Percentiles rank a stretch among this genome's conserved stretches.
Conservation (phyloP, 2,113 vertebrate species). For the Salvelinus namaycush region DNA sequence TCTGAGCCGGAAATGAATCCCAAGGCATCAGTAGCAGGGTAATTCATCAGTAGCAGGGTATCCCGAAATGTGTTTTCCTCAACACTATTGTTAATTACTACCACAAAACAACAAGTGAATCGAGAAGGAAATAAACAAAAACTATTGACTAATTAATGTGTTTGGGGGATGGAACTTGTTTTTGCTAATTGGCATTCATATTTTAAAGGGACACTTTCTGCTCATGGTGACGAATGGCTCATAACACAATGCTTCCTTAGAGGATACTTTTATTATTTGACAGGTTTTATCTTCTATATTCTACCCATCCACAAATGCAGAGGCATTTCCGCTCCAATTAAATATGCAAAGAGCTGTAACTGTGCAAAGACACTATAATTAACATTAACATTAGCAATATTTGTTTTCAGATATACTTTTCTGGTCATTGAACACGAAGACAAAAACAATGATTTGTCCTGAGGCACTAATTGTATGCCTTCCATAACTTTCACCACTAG, state of each 20-base stretch:
- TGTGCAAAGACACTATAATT: no score
- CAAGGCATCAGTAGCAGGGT: background rate
- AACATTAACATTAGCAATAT: no score
- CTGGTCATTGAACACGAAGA: background rate
- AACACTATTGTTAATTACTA: background rate
- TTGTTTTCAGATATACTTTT: no score
- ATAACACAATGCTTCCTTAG: background rate
- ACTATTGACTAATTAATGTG: background rate
- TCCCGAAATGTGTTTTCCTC: background rate
- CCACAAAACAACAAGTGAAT: constrained; percentile 6
- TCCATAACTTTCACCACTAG: constrained; percentile 42
- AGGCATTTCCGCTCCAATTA: no score
- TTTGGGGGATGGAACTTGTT: constrained; percentile 9
- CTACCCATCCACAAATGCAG: no score
- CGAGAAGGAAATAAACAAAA: constrained; percentile 18
- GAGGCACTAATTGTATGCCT: constrained; percentile 10
- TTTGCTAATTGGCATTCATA: background rate
- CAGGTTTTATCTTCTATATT: no score
- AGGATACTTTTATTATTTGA: background rate
- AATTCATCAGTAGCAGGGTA: background rate
- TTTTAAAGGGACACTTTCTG: background rate
- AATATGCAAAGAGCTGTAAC: no score
- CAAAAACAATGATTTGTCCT: constrained; percentile 5
- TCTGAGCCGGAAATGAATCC: background rate
- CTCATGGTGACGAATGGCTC: background rate